phyloP scores from a whole-genome alignment of 2,888 invertebrate genomes.

The Graphium colonna region DNA sequence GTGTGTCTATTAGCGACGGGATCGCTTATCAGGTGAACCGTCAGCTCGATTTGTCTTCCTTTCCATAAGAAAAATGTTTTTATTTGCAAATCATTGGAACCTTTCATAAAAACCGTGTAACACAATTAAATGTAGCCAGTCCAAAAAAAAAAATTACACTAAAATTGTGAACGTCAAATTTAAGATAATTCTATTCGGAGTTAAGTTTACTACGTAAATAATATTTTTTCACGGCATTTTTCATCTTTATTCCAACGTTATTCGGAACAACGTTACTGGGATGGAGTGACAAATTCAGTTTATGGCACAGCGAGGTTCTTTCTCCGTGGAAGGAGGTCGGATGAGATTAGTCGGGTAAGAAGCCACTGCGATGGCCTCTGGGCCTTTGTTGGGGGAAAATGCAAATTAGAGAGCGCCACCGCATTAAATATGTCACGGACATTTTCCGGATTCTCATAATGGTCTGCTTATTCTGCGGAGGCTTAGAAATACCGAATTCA shows the following conservation, averaged over 20 bases:
- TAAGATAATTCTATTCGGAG: not conserved
- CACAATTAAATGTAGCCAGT: too few relatives aligned
- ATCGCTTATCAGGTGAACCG: too few relatives aligned
- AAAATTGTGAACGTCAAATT: too few relatives aligned
- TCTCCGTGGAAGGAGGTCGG: conserved; percentile 43
- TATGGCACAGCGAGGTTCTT: conserved; percentile 40
- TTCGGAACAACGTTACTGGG: not conserved
- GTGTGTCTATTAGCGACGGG: too few relatives aligned
- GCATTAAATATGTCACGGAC: conserved; percentile 22
- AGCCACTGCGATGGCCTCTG: conserved; percentile 43
- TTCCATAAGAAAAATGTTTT: too few relatives aligned
- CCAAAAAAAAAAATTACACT: too few relatives aligned
- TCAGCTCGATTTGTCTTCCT: too few relatives aligned
- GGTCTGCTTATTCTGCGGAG: conserved; percentile 7
- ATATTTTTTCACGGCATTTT: not conserved
- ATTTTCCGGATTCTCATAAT: conserved; percentile 13
- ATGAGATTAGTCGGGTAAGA: conserved; percentile 50
- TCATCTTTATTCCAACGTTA: not conserved
- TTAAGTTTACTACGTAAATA: not conserved
- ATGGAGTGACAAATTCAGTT: conserved; percentile 31
- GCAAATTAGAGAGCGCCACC: conserved; percentile 40
- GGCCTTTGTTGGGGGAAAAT: conserved; percentile 48
- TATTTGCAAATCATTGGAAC: too few relatives aligned
- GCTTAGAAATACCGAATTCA: conserved; percentile 3
- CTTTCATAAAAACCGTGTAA: too few relatives aligned